phyloP scores from a whole-genome alignment of 2,113 vertebrate genomes.

The Piprites chloris region DNA sequence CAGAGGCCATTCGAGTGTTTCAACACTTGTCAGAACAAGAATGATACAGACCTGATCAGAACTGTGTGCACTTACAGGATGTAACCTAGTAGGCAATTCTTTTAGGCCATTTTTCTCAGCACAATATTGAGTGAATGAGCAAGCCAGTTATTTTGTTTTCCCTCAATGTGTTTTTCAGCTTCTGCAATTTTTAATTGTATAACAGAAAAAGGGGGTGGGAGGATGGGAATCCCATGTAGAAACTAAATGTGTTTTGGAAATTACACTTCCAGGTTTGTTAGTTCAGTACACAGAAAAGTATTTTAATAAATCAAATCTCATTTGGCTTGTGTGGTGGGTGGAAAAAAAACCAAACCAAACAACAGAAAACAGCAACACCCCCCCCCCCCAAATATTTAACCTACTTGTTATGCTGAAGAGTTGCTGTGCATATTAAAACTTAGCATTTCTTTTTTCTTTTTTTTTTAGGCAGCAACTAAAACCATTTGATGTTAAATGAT shows the following conservation, averaged over 20 bases:
- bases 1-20: not conserved
- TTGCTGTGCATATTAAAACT: not conserved
- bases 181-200: not conserved
- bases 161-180: not conserved
- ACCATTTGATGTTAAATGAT: not conserved
- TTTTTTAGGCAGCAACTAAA: not conserved
- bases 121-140: not conserved
- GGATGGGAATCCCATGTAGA: not conserved
- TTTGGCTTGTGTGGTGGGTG: not conserved
- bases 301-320: not conserved
- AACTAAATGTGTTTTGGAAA: not conserved
- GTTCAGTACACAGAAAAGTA: not conserved
- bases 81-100: not conserved
- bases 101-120: not conserved
- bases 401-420: not conserved
- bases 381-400: accelerated
- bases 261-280: not conserved
- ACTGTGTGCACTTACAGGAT: not conserved
- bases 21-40: not conserved
- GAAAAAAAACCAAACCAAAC: accelerated
- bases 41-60: not conserved
- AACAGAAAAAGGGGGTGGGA: not conserved
- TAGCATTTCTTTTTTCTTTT: not conserved
- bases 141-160: not conserved
- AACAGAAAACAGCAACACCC: not conserved